Conservation (phyloP, 1,140 invertebrate species). For the Grapholita molesta region DNA sequence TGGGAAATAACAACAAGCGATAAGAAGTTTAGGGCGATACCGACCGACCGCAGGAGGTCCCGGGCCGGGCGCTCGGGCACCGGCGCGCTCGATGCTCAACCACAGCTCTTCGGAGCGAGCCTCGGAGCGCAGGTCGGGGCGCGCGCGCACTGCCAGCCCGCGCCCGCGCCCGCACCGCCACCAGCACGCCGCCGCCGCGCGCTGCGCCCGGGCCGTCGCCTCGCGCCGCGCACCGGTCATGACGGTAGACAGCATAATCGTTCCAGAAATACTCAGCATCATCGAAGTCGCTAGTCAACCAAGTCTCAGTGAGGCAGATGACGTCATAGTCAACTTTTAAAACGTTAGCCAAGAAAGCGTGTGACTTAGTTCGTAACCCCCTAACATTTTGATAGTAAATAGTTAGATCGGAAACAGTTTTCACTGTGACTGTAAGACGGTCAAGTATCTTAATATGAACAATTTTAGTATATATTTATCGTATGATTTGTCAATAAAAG, state of each 20-base stretch:
- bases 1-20: not conserved
- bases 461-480: not conserved
- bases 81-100: not conserved
- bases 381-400: not conserved
- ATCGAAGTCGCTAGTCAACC: not conserved
- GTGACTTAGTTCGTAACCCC: not conserved
- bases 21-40: not conserved
- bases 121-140: not conserved
- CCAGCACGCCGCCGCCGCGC: not conserved
- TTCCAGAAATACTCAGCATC: slow-evolving; percentile 1
- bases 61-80: not conserved
- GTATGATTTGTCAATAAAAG: too few species aligned
- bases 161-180: not conserved
- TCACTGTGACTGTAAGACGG: not conserved
- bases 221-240: not conserved
- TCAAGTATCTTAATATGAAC: not conserved
- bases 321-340: not conserved
- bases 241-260: not conserved
- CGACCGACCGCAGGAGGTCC: not conserved
- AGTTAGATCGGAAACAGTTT: not conserved
- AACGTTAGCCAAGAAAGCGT: not conserved
- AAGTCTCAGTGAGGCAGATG: not conserved
- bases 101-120: not conserved
- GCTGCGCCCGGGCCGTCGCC: not conserved
- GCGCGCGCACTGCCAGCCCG: not conserved